Evolutionary conservation across 2,797 vertebrate species (phyloP), one percentile per base, ranked within the genome.

Genomic region (Tadarida brasiliensis): DNA sequence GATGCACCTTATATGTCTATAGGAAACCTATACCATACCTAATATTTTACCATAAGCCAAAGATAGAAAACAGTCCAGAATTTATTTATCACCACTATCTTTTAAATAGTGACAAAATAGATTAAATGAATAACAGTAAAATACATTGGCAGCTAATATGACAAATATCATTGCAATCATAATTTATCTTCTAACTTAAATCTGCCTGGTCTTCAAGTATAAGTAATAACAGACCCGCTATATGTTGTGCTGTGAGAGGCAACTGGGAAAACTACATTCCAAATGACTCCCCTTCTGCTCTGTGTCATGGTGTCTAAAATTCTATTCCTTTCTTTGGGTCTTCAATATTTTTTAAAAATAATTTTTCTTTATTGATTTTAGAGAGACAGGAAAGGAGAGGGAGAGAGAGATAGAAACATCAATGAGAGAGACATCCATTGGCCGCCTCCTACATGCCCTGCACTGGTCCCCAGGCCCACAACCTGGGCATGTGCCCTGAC

Each of bases 1-100:
- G 35, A n/a, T 15, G 20, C 0, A 56, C 0, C 3, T 59, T 74
- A 1, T 16, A 19, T 24, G 1, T 71, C 24, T 35, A 30, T 2
- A 67, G 11, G 20, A 61, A 11, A 81, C 7, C 1, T 15, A 26
- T 4, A 26, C 3, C 20, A 47, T 28, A n/a, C 16, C 1, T 51
- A 74, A 56, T 73, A 15, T 15, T 63, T 61, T n/a, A 49, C 51
- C 10, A 39, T 28, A 54, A 67, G 12, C 19, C 28, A 87, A 59
- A 20, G 20, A 88, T 15, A 63, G 2, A 70, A 1, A 4, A 82
- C 15, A 74, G 2, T 10, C 33, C 6, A 61, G 11, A 85, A 61
- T 35, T 87, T 17, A 54, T 73, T 82, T 67, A 56, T 63, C 39
- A 87, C 10, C 49, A 11, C 24, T 54, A 57, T 54, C 1, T 51